Evolutionary conservation across 2,113 vertebrate genomes (phyloP).

Genomic region (Origma solitaria): DNA sequence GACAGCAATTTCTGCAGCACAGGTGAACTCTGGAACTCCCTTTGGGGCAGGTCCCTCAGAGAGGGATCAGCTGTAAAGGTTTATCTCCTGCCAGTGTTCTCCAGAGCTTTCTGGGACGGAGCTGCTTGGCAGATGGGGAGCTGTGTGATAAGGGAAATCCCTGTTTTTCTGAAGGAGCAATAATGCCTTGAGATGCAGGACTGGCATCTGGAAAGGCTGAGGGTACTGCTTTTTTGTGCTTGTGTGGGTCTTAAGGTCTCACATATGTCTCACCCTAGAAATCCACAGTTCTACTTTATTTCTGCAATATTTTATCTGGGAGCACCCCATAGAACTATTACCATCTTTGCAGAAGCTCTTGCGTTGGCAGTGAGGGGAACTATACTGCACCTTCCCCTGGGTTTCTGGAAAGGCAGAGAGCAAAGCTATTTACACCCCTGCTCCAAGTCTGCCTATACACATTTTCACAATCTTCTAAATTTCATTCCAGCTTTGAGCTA

Average conservation of each 20-base stretch:
- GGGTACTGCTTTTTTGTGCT: rapidly evolving
- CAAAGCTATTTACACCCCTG: neutral
- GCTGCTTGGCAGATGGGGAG: neutral
- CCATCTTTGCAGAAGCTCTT: neutral
- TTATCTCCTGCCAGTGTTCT: neutral
- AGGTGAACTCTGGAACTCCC: neutral
- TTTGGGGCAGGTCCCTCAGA: neutral
- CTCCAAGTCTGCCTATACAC: neutral
- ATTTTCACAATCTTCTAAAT: neutral
- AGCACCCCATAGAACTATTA: neutral
- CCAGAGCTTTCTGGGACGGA: neutral
- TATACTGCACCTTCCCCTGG: neutral
- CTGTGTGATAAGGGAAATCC: neutral
- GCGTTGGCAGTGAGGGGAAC: neutral
- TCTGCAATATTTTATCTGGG: neutral
- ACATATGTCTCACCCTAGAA: neutral
- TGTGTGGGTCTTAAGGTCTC: rapidly evolving
- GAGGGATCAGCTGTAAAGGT: neutral
- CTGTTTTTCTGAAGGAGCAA: neutral
- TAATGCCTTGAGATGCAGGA: neutral
- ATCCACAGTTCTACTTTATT: neutral
- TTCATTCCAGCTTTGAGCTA: neutral
- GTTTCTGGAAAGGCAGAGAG: neutral
- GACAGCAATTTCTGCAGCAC: neutral
- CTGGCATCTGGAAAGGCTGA: neutral